Evolutionary conservation across 2,113 vertebrate species (phyloP).

Genomic region (Lates calcarifer): DNA sequence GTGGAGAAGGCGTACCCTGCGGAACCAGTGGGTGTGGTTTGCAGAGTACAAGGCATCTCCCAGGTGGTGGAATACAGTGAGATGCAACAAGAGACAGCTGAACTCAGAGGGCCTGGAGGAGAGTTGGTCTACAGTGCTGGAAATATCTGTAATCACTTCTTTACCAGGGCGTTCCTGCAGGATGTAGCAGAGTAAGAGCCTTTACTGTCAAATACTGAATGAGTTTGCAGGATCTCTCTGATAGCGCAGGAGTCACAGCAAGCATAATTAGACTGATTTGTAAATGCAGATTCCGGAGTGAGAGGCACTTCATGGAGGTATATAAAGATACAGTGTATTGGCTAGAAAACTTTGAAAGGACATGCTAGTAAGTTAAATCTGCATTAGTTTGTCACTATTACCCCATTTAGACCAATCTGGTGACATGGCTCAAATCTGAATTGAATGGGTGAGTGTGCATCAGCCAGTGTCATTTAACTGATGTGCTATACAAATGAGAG

Average conservation of each 20-base stretch:
- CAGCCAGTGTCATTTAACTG: too few species aligned
- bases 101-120: conserved; percentile 78
- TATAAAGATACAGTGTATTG: background rate
- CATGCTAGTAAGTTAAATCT: too few species aligned
- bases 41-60: conserved; percentile 86
- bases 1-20: conserved; percentile 90
- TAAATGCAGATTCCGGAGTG: background rate
- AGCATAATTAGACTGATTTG: background rate
- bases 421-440: too few species aligned
- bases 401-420: too few species aligned
- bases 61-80: conserved; percentile 98
- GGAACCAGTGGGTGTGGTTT: conserved; percentile 94
- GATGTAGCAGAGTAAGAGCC: conserved; percentile 86
- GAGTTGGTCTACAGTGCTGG: conserved; percentile 87
- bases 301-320: background rate
- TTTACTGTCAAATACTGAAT: background rate
- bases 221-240: background rate
- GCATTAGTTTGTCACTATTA: too few species aligned
- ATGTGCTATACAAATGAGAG: too few species aligned
- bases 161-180: conserved; percentile 90
- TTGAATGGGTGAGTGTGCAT: too few species aligned
- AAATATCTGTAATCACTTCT: conserved; percentile 98
- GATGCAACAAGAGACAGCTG: conserved; percentile 83
- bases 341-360: background rate
- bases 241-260: too few species aligned